These are phyloP conservation scores for Chaetodon trifasciatus DNA, from an alignment of 2,797 vertebrate species.

Conservation along the genomic window DNA sequence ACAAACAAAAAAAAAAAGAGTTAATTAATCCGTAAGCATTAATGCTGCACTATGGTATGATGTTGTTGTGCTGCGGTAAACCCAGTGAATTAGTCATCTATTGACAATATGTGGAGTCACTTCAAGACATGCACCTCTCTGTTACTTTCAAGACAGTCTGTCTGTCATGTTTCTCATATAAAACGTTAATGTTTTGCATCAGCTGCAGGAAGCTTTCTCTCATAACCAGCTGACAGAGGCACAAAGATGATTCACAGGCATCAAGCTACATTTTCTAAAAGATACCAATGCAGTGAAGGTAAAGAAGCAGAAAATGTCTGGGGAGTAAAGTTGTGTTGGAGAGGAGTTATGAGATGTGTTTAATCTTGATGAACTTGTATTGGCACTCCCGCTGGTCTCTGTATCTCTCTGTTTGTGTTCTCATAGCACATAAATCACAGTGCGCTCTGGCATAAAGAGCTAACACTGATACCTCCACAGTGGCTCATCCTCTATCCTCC, in stretches of 20 bases:
- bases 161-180: neutral
- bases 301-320: neutral
- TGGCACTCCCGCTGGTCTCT: neutral
- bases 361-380: neutral
- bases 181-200: slow-evolving; percentile 5
- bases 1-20: too few relatives aligned
- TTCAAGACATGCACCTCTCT: neutral
- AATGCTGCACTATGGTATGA: neutral
- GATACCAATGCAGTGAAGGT: neutral
- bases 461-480: neutral
- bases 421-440: neutral
- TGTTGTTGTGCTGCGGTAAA: neutral
- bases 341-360: neutral
- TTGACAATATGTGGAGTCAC: neutral
- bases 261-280: neutral
- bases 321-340: neutral
- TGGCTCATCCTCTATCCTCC: neutral
- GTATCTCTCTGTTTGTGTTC: neutral
- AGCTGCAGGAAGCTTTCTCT: neutral
- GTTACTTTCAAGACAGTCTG: neutral
- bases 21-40: too few relatives aligned
- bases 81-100: slow-evolving; percentile 1
- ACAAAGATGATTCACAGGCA: neutral
- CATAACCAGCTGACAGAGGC: neutral
- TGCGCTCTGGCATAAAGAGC: neutral